Evolutionary conservation across 64 coral and sea anemone species (phyloP), one percentile per base, ranked within the genome.

Genomic region (Platygyra sinensis): DNA sequence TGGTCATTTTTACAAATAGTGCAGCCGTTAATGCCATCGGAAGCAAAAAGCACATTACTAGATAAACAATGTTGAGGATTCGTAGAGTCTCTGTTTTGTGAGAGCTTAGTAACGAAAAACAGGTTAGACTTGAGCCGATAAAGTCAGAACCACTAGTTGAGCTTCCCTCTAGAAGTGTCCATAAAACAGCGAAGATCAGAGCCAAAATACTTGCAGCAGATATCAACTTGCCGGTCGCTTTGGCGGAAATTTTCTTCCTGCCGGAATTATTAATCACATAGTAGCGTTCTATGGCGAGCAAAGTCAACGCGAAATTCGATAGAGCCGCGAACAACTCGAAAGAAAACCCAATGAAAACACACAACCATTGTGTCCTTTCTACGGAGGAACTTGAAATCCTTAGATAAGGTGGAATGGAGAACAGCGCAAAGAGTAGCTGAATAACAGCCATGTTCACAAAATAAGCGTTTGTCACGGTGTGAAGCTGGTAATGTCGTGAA

Each of bases 391-490:
- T 80, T 10, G 52, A 59, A 12, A 88, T 24, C 60, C 77, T 90
- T 17, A 96, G 73, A 72, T 79, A 87, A 55, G 89, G 24, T 14
- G 95, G 92, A 67, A 83, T 73, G 42, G 88, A 97, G 60, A 91
- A 87, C 19, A 94, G 1, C 27, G 83, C 81, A 27, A 94, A 91
- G 30, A 90, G 77, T 17, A 97, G n/a, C 67, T 97, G 95, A 10
- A 29, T 61, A 11, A 88, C 33, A 0, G 95, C 91, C 91, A 94
- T 97, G 54, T 97, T 97, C 4, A 94, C 95, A 31, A 97, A 91
- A 67, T 82, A 87, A 2, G 91, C 95, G 74, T 97, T 97, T 16
- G 95, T 97, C 5, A 97, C 95, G 8, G 91, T 97, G 79, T 87
- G 95, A 4, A 97, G 60, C 20, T 91, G 88, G 20, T 97, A 94